Percentiles rank a stretch among this genome's conserved stretches.
Evolutionary conservation across 1,140 invertebrate genomes (phyloP).

Genomic region (Pteromalus puparum): DNA sequence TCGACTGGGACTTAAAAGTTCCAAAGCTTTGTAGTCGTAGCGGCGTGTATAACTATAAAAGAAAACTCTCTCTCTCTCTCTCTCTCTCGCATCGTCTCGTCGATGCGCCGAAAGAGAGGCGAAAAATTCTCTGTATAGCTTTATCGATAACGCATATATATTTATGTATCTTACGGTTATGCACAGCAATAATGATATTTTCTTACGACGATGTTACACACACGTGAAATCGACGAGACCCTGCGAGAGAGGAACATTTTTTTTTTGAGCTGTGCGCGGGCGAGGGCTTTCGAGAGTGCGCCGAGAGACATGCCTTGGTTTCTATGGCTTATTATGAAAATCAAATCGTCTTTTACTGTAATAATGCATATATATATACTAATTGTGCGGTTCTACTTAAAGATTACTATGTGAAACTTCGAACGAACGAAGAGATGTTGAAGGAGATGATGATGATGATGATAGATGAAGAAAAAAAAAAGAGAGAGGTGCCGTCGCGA

Average conservation of each 20-base stretch:
- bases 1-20: background rate
- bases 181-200: constrained; percentile 1
- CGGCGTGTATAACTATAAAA: background rate
- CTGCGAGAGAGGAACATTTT: background rate
- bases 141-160: constrained; percentile 2
- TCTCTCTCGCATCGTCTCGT: background rate
- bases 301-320: background rate
- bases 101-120: background rate
- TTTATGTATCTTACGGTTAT: constrained; percentile 2
- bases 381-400: constrained; percentile 46
- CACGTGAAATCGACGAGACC: background rate
- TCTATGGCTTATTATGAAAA: background rate
- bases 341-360: constrained; percentile 35
- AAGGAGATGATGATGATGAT: background rate
- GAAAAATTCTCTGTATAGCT: background rate
- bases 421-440: constrained; percentile 19
- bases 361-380: constrained; percentile 32
- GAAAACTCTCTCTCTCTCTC: background rate
- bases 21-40: constrained; percentile 17
- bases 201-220: background rate
- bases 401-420: constrained; percentile 36
- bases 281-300: constrained; percentile 9
- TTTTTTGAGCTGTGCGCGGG: background rate
- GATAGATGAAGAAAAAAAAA: constrained; percentile 1
- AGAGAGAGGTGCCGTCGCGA: constrained; percentile 54